Percentiles rank a stretch among this genome's conserved stretches.
Conservation (phyloP, 2,113 vertebrate genomes). For the Haplochromis vanheusdeni region DNA sequence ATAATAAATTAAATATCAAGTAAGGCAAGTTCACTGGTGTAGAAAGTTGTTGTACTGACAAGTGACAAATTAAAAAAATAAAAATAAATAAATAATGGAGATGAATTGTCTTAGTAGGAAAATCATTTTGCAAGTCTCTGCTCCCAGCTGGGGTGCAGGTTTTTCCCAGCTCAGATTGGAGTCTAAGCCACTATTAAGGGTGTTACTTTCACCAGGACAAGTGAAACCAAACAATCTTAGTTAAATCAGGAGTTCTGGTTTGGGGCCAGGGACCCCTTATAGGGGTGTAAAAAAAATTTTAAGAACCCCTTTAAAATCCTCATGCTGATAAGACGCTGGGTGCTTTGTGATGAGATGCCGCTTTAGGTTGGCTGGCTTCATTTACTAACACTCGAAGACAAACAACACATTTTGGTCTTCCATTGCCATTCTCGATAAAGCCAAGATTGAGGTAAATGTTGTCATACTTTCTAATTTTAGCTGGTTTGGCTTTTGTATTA, state of each 20-base stretch:
- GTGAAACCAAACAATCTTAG: background rate
- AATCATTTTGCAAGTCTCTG: background rate
- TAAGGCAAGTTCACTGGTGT: background rate
- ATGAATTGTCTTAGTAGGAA: background rate
- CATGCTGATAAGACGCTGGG: background rate
- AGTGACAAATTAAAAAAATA: background rate
- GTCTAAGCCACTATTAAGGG: background rate
- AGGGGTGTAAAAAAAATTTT: fast-evolving
- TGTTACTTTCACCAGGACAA: background rate
- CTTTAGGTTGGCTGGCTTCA: background rate
- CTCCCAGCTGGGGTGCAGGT: background rate
- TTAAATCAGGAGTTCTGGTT: background rate
- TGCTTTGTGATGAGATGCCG: background rate
- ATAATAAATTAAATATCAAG: background rate
- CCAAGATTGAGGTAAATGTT: background rate
- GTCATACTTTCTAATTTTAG: background rate
- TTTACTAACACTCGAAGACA: background rate
- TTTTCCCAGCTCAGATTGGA: background rate
- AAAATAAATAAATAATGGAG: background rate
- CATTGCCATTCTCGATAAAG: background rate
- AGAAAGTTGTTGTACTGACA: background rate
- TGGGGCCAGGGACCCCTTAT: background rate
- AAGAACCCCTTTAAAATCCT: background rate
- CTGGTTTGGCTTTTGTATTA: background rate
- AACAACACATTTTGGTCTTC: background rate